phyloP scores from a whole-genome alignment of 2,113 vertebrate species.

The Pteronura brasiliensis region DNA sequence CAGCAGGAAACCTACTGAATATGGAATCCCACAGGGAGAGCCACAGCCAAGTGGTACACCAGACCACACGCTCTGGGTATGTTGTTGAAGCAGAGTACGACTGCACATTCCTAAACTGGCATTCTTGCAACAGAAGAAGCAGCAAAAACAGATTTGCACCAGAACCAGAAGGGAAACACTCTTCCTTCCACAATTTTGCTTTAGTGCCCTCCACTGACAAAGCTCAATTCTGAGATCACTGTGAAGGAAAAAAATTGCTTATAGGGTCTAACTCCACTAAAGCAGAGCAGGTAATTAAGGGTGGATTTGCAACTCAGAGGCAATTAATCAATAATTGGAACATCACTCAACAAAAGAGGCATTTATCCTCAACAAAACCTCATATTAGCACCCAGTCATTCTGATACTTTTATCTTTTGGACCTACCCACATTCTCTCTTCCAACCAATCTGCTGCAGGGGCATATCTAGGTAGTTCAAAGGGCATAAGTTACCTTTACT shows the following conservation, averaged over 20 bases:
- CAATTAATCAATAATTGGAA: neutral
- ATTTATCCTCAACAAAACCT: neutral
- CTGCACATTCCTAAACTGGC: neutral
- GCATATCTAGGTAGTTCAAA: neutral
- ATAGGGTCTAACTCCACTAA: neutral
- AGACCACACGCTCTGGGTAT: neutral
- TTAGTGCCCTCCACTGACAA: slow-evolving; percentile 1
- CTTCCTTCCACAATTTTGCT: neutral
- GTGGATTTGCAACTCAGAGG: neutral
- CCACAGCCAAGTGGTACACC: neutral
- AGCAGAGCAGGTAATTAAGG: neutral
- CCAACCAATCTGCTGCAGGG: neutral
- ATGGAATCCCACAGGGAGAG: neutral
- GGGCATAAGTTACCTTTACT: neutral
- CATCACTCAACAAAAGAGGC: neutral
- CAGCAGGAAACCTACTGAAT: neutral
- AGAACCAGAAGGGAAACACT: neutral
- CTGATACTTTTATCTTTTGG: neutral
- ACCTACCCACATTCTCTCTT: neutral
- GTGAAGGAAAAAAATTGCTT: neutral
- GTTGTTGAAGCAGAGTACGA: neutral
- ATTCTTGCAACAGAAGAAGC: neutral
- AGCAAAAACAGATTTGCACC: neutral
- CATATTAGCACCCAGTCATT: neutral
- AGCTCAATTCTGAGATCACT: neutral